Evolutionary conservation across 2,888 invertebrate genomes (phyloP).

Genomic region (Candidula unifasciata): DNA sequence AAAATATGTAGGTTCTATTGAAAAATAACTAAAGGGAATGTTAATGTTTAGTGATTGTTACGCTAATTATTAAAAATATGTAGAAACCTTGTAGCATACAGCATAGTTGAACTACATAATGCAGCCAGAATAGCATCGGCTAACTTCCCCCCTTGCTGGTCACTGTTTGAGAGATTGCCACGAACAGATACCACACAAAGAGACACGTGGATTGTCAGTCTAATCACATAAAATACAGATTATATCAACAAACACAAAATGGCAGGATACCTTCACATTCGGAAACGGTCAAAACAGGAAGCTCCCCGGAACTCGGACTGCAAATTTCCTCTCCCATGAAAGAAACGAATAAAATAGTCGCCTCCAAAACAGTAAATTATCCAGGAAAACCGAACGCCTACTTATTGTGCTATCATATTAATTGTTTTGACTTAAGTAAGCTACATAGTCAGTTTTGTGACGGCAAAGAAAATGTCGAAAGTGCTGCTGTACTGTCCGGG

Average conservation of each 20-base stretch:
- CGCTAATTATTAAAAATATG: too few relatives aligned
- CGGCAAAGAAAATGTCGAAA: too few relatives aligned
- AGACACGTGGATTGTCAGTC: background rate
- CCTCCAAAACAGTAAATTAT: background rate
- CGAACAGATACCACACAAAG: background rate
- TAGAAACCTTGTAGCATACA: too few relatives aligned
- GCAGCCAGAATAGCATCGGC: too few relatives aligned
- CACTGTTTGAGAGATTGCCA: too few relatives aligned
- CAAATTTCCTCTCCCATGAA: constrained; percentile 14
- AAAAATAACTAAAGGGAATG: too few relatives aligned
- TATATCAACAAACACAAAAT: background rate
- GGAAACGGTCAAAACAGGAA: constrained; percentile 23
- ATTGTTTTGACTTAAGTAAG: background rate
- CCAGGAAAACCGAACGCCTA: background rate
- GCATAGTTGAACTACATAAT: too few relatives aligned
- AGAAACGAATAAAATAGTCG: background rate
- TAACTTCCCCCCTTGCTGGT: too few relatives aligned
- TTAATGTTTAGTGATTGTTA: too few relatives aligned
- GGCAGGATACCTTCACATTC: constrained; percentile 23
- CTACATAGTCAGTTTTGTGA: background rate
- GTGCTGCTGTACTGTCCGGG: too few relatives aligned
- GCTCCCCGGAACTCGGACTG: constrained; percentile 28
- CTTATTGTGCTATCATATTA: background rate
- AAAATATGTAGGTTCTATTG: too few relatives aligned
- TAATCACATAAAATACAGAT: background rate